Evolutionary conservation across 2,113 vertebrate genomes (phyloP).

Genomic region (Neodontobutis hainanensis): DNA sequence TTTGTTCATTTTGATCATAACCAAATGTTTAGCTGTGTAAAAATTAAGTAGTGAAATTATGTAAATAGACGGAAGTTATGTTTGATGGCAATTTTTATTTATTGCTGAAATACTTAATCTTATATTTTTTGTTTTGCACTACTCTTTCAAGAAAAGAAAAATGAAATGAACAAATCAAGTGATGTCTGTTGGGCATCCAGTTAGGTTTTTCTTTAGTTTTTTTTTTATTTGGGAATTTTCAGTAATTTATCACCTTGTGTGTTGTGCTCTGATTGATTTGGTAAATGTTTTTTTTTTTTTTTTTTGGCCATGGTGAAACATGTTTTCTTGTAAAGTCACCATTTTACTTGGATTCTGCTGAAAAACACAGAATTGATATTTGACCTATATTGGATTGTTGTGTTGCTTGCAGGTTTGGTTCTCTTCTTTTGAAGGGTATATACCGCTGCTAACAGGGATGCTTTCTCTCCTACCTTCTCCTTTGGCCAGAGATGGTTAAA

Average conservation of each 20-base stretch:
- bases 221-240: conserved; percentile 62
- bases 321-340: conserved; percentile 71
- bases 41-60: conserved; percentile 54
- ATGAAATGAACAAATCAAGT: conserved; percentile 62
- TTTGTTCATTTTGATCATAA: conserved; percentile 49
- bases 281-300: conserved; percentile 18
- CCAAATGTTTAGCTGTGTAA: conserved; percentile 72
- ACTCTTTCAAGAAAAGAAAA: conserved; percentile 65
- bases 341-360: conserved; percentile 60
- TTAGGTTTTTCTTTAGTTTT: conserved; percentile 68
- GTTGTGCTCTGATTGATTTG: conserved; percentile 70
- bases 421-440: conserved; percentile 63
- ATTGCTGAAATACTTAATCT: conserved; percentile 64
- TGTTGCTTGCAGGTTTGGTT: conserved; percentile 53
- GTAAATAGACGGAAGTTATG: conserved; percentile 71
- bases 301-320: conserved; percentile 73
- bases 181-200: conserved; percentile 69
- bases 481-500: conserved; percentile 47
- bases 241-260: conserved; percentile 68
- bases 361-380: conserved; percentile 42
- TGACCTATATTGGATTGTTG: conserved; percentile 41
- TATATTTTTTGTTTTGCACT: conserved; percentile 67
- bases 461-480: conserved; percentile 64
- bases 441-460: conserved; percentile 80
- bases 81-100: conserved; percentile 64